Conservation (phyloP, 2,888 invertebrate genomes). For the Aquatica leii region DNA sequence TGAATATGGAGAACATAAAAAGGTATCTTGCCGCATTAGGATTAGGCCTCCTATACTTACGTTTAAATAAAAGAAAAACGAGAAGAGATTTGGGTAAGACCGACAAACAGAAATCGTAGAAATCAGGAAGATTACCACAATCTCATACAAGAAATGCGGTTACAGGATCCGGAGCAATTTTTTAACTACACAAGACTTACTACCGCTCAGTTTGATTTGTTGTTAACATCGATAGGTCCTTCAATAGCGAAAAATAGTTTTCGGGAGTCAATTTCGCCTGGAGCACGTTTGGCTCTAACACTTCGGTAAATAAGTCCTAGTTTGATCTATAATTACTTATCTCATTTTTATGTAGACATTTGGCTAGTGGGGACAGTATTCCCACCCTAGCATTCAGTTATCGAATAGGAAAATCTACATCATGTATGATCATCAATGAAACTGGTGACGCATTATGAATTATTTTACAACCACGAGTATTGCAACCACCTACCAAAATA, state of each 20-base stretch:
- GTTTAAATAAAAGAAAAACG: not conserved
- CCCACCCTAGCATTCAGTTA: slow-evolving; percentile 19
- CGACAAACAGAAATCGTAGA: slow-evolving; percentile 36
- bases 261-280: slow-evolving; percentile 44
- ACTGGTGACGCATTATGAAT: slow-evolving; percentile 44
- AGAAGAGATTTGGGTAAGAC: slow-evolving; percentile 37
- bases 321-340: slow-evolving; percentile 11
- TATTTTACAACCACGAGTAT: slow-evolving; percentile 22
- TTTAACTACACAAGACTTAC: slow-evolving; percentile 41
- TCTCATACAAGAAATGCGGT: slow-evolving; percentile 41
- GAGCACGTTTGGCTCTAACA: too few species aligned
- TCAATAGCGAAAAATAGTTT: slow-evolving; percentile 26
- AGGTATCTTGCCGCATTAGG: too few species aligned
- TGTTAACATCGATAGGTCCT: slow-evolving; percentile 36
- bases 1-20: too few species aligned
- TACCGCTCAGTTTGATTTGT: slow-evolving; percentile 29
- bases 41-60: too few species aligned
- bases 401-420: slow-evolving; percentile 46
- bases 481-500: slow-evolving; percentile 42
- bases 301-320: not conserved
- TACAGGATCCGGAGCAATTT: too few species aligned
- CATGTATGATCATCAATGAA: slow-evolving; percentile 39
- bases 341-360: slow-evolving; percentile 16
- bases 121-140: slow-evolving; percentile 39
- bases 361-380: slow-evolving; percentile 15